Evolutionary conservation across 2,113 vertebrate species (phyloP), one percentile per base, ranked within the genome.

Genomic region (Gnathonemus echidnorhynchus): DNA sequence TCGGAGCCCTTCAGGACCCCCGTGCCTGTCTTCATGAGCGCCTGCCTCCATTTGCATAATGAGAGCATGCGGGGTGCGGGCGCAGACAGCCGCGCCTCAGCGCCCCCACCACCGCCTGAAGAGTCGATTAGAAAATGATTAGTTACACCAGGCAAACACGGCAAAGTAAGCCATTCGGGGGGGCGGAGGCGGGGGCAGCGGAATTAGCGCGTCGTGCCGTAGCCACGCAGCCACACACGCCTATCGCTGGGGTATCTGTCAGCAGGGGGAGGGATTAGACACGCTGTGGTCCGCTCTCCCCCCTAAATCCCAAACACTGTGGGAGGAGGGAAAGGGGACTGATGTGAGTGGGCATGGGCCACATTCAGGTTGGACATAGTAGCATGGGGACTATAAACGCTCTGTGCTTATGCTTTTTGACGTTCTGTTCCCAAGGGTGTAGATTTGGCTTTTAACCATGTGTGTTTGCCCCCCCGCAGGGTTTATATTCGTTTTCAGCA

Each of bases 71-170:
- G 27, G 88, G 80, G 91, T 86, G 70, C 90, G 35, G 90, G 56
- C 48, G 45, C 88, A 42, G 84, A 42, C 85, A 80, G 90, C 66
- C 58, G 31, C 88, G 91, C 88, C 90, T 90, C 88, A 58, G 90
- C 89, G 84, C 88, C 85, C 86, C 70, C 88, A 52, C 88, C 88
- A 35, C 88, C 53, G 90, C 90, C 91, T 89, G 58, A 92, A 90
- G 90, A 90, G 90, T 90, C 90, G 91, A 92, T 92, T 92, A 92
- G 90, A 92, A 91, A 92, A 92, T 92, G 90, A 92, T 92, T 92
- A 90, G 91, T 92, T 92, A 92, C 90, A 90, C 86, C 88, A 88
- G 74, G 88, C 85, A 90, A 92, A 91, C 91, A 91, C 87, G 85
- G 83, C 86, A 91, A 88, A 91, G 89, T 91, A 91, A 91, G 90